These are phyloP conservation scores for Eupithecia pulchellata DNA, from an alignment of 2,888 invertebrate species.

Conservation along the genomic window DNA sequence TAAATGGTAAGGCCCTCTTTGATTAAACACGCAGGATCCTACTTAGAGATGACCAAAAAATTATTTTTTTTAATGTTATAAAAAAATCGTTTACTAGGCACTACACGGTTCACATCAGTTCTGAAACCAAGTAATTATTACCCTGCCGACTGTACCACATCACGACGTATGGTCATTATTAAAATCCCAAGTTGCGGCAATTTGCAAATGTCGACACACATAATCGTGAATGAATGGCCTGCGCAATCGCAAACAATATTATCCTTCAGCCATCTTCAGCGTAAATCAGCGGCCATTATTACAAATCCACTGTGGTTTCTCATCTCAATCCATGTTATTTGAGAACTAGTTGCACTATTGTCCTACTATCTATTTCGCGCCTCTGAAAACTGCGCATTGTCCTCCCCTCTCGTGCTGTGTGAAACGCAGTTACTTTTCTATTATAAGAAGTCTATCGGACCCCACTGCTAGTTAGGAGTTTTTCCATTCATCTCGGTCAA, in stretches of 20 bases:
- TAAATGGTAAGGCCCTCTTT: background rate
- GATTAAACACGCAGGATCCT: background rate
- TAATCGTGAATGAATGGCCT: slow-evolving; percentile 30
- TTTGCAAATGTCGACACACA: slow-evolving; percentile 39
- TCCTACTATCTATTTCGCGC: slow-evolving; percentile 3
- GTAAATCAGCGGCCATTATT: slow-evolving; percentile 19
- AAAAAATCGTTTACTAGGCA: too few relatives aligned
- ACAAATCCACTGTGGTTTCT: slow-evolving; percentile 9
- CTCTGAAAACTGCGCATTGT: background rate
- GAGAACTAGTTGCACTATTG: slow-evolving; percentile 4
- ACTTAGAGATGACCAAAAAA: background rate
- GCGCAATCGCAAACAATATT: slow-evolving; percentile 28
- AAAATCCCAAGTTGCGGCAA: slow-evolving; percentile 29
- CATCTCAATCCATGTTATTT: slow-evolving; percentile 21
- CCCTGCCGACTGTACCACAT: background rate
- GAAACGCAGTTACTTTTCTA: background rate
- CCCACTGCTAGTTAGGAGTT: background rate
- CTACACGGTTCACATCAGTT: too few relatives aligned
- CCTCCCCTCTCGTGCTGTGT: background rate
- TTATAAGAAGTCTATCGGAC: background rate
- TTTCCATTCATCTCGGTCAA: background rate
- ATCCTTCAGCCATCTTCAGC: slow-evolving; percentile 28
- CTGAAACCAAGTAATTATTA: background rate
- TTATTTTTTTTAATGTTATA: too few relatives aligned
- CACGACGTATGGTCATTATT: slow-evolving; percentile 16